Base-by-base conservation (phyloP, 2,113 vertebrate genomes). In the Festucalex cinctus region DNA sequence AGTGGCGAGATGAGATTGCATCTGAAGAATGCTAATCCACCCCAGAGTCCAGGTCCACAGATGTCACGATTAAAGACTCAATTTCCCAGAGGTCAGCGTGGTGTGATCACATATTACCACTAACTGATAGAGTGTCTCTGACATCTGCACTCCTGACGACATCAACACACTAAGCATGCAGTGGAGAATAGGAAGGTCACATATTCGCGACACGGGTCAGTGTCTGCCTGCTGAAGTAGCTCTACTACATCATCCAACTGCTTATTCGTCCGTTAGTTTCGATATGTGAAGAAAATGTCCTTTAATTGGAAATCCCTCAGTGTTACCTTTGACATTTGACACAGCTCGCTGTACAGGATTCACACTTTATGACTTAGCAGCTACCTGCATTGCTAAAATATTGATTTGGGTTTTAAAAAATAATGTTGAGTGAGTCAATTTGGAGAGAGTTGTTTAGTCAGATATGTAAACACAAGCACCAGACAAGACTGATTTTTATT, bases 31-130 rank as follows among this genome's bases (percentile, higher is more conserved):
- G 77, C 85, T 87, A 87, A 86, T 85, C 76, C 13, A 65, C 58
- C 73, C 0, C 56, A 46, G 32, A 78, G 81, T 28, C 71, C 46
- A 65, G 37, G 51, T 62, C 75, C 57, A 66, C 54, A 84, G 82
- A 81, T 81, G 74, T 73, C 6, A 49, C 84, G 84, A 86, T 87
- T 85, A 87, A 87, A 83, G 86, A 85, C 80, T 88, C 85, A 64
- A 86, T 88, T 86, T 83, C 86, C 80, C 80, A 79, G 77, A 86
- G 84, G 85, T 83, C 80, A 85, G 63, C 41, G 75, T 41, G 79
- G 75, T 60, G 77, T 65, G 76, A 86, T 84, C 79, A 66, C 78
- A 75, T 70, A 81, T 85, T 83, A 86, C 74, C 20, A 8, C 79
- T 65, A 74, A 83, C 70, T 84, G 84, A 86, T 83, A 69, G 74